phyloP scores from a whole-genome alignment of 2,888 invertebrate genomes.

The Habrosyne pyritoides region DNA sequence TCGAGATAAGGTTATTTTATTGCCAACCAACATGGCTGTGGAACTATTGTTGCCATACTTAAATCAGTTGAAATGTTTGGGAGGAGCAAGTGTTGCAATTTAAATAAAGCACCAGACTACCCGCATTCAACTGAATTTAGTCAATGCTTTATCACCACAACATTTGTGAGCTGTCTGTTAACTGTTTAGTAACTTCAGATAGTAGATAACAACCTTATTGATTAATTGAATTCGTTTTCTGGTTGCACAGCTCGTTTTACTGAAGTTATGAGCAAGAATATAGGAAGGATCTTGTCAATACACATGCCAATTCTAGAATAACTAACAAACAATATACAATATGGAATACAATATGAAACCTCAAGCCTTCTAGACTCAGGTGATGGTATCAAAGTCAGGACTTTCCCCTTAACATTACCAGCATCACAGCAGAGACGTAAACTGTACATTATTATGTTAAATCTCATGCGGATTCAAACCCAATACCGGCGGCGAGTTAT shows the following conservation, averaged over 20 bases:
- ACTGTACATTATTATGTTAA: not conserved
- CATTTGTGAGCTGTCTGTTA: too few relatives aligned
- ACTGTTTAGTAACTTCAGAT: too few relatives aligned
- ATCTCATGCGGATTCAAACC: not conserved
- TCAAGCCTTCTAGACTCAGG: not conserved
- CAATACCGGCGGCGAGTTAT: slow-evolving; percentile 1
- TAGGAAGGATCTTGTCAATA: too few relatives aligned
- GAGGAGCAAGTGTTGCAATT: not conserved
- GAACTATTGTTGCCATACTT: slow-evolving; percentile 11
- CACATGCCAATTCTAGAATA: too few relatives aligned
- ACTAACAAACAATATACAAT: too few relatives aligned
- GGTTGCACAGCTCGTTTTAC: too few relatives aligned
- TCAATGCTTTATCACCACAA: not conserved
- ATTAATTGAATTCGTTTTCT: too few relatives aligned
- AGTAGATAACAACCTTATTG: too few relatives aligned
- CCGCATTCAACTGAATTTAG: not conserved
- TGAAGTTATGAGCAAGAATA: too few relatives aligned
- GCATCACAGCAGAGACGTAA: not conserved
- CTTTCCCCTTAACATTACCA: not conserved
- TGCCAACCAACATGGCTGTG: slow-evolving; percentile 10
- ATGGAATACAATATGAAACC: too few relatives aligned
- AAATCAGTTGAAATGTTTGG: slow-evolving; percentile 4
- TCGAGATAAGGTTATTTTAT: slow-evolving; percentile 23
- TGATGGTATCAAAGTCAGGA: not conserved
- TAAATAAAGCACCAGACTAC: not conserved